Evolutionary conservation across 1,140 invertebrate genomes (phyloP), one percentile per base, ranked within the genome.

Genomic region (Lepidurus arcticus): DNA sequence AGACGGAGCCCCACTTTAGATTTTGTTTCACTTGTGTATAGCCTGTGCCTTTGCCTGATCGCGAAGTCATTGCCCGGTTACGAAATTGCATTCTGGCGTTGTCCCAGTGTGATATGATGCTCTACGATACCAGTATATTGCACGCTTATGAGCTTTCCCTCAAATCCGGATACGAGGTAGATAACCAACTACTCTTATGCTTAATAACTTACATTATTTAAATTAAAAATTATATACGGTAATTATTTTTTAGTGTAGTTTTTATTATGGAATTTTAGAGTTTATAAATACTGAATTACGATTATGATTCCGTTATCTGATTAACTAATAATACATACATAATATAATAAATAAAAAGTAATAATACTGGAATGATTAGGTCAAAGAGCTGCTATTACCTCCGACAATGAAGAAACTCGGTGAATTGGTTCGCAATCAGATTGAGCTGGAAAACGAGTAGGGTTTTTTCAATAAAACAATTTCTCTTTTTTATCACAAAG

Each of bases 61-160:
- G 96, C 79, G 90, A 95, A 85, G 90, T 91, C 34, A 95, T 98
- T 82, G 91, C 92, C 1, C 88, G 97, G 78, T 84, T 98, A 4
- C 89, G 94, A 73, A 98, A 98, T 84, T 97, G 94, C 83, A 92
- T 99, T 78, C 84, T 93, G 45, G 91, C 93, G 5, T 85, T 99
- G 42, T 91, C 93, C 2, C 89, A 92, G 42, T 92, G 92, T 78
- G 93, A 94, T 82, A 92, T 98, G 84, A 91, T 95, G 86, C 85
- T 99, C 5, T 97, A 92, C 83, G 96, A 98, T 83, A 97, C 95
- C 1, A 96, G 93, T 82, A 93, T 98, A 26, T 88, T 92, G 75
- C 94, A 93, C 84, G 94, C 95, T 1, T 98, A 91, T 85, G 95
- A 98, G 82, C 93, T 93, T 81, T 97, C 95, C 21, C 83, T 90